A percentile compares a stretch with the other conserved stretches of the same genome.
Conservation (phyloP, 2,113 vertebrate genomes). For the Charadrius vociferus region DNA sequence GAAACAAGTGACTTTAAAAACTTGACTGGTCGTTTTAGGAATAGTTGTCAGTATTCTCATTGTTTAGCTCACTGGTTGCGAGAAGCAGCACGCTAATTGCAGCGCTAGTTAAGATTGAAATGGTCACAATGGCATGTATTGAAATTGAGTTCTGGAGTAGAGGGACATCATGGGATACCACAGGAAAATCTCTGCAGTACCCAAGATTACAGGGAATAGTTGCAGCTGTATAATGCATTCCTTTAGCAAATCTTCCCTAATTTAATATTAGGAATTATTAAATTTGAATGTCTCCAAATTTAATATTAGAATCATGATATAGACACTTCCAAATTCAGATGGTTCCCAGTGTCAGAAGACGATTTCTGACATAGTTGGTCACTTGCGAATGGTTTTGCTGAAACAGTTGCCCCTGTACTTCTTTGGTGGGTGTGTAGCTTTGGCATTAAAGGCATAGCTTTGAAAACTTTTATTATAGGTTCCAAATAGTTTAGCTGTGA, state of each 20-base stretch:
- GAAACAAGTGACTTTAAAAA: not conserved
- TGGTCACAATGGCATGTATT: not conserved
- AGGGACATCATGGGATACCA: not conserved
- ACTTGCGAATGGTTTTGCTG: not conserved
- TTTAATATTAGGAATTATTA: too few species aligned
- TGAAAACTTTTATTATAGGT: not conserved
- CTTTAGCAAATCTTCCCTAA: not conserved
- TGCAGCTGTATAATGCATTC: not conserved
- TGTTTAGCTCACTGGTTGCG: not conserved
- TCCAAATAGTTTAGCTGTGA: not conserved
- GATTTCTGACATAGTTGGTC: not conserved
- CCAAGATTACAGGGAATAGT: not conserved
- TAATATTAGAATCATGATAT: rapidly evolving
- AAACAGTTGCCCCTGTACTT: not conserved
- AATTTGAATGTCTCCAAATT: too few species aligned
- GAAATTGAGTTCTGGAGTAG: not conserved
- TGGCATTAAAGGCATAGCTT: not conserved
- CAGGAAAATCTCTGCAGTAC: not conserved
- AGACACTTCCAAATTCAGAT: not conserved
- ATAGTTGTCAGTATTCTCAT: not conserved
- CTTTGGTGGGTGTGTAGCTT: not conserved
- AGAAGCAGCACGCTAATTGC: not conserved
- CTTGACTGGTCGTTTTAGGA: not conserved
- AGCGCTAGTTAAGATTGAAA: not conserved
- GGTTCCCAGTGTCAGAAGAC: not conserved